Evolutionary conservation across 2,797 vertebrate genomes (phyloP).

Genomic region (Fundulus diaphanus): DNA sequence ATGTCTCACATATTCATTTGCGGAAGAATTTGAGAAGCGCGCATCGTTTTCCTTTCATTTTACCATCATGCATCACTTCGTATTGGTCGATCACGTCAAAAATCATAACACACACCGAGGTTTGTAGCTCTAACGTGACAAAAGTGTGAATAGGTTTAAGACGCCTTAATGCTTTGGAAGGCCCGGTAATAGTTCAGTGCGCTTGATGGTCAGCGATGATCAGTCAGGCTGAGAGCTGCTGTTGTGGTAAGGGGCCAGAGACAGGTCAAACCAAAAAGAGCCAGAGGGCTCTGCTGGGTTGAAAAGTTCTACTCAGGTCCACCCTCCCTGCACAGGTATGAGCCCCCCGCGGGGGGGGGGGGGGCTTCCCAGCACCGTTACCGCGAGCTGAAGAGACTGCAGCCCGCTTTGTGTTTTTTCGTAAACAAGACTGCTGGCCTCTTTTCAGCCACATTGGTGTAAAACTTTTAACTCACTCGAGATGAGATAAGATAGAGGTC

Average conservation of each 20-base stretch:
- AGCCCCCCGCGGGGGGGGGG: constrained; percentile 62
- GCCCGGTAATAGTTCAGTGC: constrained; percentile 56
- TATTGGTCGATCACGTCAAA: background rate
- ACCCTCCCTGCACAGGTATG: constrained; percentile 77
- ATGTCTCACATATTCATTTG: background rate
- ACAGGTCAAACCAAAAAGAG: constrained; percentile 73
- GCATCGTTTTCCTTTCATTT: background rate
- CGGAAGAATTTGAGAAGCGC: background rate
- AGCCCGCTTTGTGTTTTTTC: constrained; percentile 71
- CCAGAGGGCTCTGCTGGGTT: constrained; percentile 65
- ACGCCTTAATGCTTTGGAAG: background rate
- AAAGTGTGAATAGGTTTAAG: too few species aligned
- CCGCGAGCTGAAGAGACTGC: constrained; percentile 35
- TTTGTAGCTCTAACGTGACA: background rate
- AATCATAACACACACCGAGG: background rate
- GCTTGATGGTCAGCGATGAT: constrained; percentile 63
- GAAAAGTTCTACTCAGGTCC: constrained; percentile 74
- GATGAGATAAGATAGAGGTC: constrained; percentile 76
- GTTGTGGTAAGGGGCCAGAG: constrained; percentile 64
- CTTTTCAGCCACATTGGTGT: constrained; percentile 53
- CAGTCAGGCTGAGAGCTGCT: constrained; percentile 66
- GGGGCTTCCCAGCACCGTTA: constrained; percentile 65
- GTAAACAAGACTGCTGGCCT: constrained; percentile 53
- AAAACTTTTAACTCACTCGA: constrained; percentile 72
- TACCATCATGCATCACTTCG: background rate